Evolutionary conservation across 2,113 vertebrate species (phyloP).

Genomic region (Axis porcinus): DNA sequence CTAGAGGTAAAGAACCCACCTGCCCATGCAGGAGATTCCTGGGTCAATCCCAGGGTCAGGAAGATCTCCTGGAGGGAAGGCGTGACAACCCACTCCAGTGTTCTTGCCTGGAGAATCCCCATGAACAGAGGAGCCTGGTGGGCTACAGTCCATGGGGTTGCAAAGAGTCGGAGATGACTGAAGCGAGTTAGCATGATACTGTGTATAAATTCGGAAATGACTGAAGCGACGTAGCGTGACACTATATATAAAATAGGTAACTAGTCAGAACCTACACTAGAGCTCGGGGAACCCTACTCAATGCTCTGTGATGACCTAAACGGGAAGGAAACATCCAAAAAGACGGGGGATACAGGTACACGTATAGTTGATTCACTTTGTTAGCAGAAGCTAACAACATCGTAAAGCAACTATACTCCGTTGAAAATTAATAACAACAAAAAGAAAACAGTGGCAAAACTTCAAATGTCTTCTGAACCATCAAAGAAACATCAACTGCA

Average conservation of each 20-base stretch:
- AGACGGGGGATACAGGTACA: fast-evolving
- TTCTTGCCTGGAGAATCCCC: background rate
- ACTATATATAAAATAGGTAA: background rate
- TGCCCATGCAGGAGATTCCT: background rate
- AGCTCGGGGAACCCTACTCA: too few relatives aligned
- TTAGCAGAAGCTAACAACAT: too few relatives aligned
- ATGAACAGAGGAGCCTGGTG: background rate
- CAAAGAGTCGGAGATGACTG: background rate
- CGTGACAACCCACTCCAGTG: background rate
- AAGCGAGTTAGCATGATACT: background rate
- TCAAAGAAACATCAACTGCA: background rate
- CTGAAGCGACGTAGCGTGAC: too few relatives aligned
- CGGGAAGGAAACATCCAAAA: background rate
- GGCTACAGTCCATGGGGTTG: background rate
- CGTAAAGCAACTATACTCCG: too few relatives aligned
- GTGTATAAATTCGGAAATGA: background rate
- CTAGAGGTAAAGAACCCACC: background rate
- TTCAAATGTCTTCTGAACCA: fast-evolving
- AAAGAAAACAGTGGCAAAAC: too few relatives aligned
- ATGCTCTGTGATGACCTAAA: fast-evolving
- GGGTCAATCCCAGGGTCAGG: fast-evolving
- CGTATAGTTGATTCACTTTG: background rate
- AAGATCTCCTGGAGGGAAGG: background rate
- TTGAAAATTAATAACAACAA: background rate
- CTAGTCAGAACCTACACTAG: background rate